Evolutionary conservation across 2,113 vertebrate genomes (phyloP).

Genomic region (Baryphthengus martii): DNA sequence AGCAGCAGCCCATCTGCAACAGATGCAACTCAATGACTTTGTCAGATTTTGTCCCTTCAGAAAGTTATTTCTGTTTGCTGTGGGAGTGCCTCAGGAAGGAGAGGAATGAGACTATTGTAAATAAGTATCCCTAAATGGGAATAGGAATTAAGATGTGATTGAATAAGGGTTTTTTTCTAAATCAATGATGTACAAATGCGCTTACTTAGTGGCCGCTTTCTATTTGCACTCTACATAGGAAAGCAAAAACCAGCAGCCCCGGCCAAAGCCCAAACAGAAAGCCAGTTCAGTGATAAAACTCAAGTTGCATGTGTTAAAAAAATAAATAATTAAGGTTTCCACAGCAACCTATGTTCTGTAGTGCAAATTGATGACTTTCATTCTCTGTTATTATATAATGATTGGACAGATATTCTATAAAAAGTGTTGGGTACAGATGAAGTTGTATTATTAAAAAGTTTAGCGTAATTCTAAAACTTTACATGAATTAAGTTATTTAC

Average conservation of each 20-base stretch:
- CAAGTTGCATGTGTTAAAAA: constrained; percentile 32
- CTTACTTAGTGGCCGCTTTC: not conserved
- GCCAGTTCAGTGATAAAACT: not conserved
- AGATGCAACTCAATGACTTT: constrained; percentile 26
- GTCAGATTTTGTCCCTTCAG: constrained; percentile 31
- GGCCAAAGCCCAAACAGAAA: not conserved
- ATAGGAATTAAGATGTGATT: constrained; percentile 17
- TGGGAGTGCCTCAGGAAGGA: constrained; percentile 21
- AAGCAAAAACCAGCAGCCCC: not conserved
- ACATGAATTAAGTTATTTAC: not conserved
- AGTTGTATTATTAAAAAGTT: constrained; percentile 21
- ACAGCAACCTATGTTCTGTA: constrained; percentile 61
- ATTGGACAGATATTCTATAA: constrained; percentile 42
- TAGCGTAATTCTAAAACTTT: not conserved
- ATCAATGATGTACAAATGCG: not conserved
- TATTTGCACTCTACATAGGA: not conserved
- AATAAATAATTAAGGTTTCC: constrained; percentile 66
- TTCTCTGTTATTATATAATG: constrained; percentile 68
- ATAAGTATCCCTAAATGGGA: constrained; percentile 12
- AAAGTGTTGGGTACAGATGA: constrained; percentile 6
- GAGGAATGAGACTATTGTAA: constrained; percentile 30
- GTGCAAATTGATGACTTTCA: constrained; percentile 45
- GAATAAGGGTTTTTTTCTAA: not conserved
- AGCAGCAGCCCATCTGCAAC: not conserved
- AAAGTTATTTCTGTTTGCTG: constrained; percentile 48